These are phyloP conservation scores for Athalia cordata DNA, from an alignment of 2,888 invertebrate genomes.

Conservation along the genomic window DNA sequence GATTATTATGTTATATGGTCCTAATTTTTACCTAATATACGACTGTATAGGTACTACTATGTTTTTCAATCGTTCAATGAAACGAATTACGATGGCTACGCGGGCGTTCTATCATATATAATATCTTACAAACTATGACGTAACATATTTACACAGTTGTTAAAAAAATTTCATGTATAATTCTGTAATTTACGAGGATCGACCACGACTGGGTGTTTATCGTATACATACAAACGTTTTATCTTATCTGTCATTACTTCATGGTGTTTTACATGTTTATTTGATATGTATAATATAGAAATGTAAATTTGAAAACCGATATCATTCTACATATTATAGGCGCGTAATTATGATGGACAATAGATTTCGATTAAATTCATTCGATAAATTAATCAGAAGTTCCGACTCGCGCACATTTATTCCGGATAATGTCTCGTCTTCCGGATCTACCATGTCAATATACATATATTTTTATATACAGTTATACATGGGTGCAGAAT, in stretches of 20 bases:
- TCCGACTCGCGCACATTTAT: no score
- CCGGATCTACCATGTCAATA: no score
- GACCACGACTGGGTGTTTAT: background rate
- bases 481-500: no score
- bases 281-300: background rate
- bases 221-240: background rate
- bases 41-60: background rate
- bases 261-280: background rate
- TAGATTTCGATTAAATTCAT: no score
- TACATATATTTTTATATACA: no score
- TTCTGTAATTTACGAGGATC: conserved; percentile 14
- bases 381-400: no score
- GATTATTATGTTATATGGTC: background rate
- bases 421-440: no score
- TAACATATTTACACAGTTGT: conserved; percentile 27
- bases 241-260: background rate
- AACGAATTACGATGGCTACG: background rate
- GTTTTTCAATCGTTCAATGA: conserved; percentile 10
- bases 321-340: no score
- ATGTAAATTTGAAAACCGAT: background rate
- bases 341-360: background rate
- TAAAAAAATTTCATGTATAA: background rate
- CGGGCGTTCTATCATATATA: no score
- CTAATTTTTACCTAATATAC: background rate
- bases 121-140: background rate